phyloP scores from a whole-genome alignment of 2,797 vertebrate species.

The Carduelis carduelis region DNA sequence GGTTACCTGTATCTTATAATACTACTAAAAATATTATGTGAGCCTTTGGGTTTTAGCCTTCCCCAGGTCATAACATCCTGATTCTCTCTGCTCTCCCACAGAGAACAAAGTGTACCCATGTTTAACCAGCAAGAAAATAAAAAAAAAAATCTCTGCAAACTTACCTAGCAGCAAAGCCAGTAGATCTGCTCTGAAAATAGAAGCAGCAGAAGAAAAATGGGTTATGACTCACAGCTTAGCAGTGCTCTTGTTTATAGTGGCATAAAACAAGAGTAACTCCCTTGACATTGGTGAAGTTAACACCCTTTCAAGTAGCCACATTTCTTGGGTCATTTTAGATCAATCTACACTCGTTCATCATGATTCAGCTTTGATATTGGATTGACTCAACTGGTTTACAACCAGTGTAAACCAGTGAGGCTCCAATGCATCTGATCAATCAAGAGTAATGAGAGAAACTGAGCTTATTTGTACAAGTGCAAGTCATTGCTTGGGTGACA shows the following conservation, averaged over 20 bases:
- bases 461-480: background rate
- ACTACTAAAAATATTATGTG: background rate
- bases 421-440: background rate
- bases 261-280: slow-evolving; percentile 36
- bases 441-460: background rate
- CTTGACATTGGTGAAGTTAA: background rate
- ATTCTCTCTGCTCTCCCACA: slow-evolving; percentile 1
- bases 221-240: background rate
- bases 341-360: background rate
- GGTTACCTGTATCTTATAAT: background rate
- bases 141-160: slow-evolving; percentile 5
- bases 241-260: slow-evolving; percentile 33
- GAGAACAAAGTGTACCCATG: slow-evolving; percentile 24
- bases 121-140: slow-evolving; percentile 12
- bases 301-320: background rate
- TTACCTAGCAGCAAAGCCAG: slow-evolving; percentile 18
- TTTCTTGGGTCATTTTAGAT: background rate
- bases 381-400: background rate
- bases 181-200: slow-evolving; percentile 52
- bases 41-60: background rate
- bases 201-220: background rate
- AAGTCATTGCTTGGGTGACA: background rate
- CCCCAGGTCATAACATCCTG: background rate
- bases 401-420: background rate
- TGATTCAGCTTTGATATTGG: background rate